A percentile compares a stretch with the other conserved stretches of the same genome.
Conservation (phyloP, 2,113 vertebrate genomes). For the Syngnathus floridae region DNA sequence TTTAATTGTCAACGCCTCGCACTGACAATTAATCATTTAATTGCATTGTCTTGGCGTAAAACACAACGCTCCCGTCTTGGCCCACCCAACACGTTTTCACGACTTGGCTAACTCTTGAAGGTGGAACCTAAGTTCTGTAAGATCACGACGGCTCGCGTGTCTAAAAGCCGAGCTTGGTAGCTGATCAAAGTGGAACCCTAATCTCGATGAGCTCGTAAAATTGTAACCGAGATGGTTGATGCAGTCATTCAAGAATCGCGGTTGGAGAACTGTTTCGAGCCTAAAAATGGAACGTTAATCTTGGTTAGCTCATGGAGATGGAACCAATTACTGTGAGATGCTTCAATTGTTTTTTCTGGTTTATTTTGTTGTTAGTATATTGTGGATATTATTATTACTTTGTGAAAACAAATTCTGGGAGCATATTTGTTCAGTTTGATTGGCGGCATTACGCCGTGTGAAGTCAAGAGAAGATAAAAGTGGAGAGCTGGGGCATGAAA, state of each 20-base stretch:
- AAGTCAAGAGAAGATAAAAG: neutral
- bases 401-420: neutral
- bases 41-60: constrained; percentile 94
- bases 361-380: too few species aligned
- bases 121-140: neutral
- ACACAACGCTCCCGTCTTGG: constrained; percentile 53
- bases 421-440: neutral
- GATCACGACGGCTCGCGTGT: too few species aligned
- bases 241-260: too few species aligned
- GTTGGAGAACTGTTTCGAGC: too few species aligned
- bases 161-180: too few species aligned
- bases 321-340: neutral
- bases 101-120: neutral
- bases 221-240: too few species aligned
- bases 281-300: too few species aligned
- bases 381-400: too few species aligned
- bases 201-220: too few species aligned
- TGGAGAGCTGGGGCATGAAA: neutral
- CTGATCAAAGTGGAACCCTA: too few species aligned
- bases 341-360: too few species aligned
- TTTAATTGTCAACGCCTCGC: constrained; percentile 73
- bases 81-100: too few species aligned
- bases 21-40: constrained; percentile 95
- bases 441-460: neutral
- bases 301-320: neutral